Percentiles rank a stretch among this genome's conserved stretches.
Evolutionary conservation across 2,113 vertebrate genomes (phyloP).

Genomic region (Alaudala cheleensis): DNA sequence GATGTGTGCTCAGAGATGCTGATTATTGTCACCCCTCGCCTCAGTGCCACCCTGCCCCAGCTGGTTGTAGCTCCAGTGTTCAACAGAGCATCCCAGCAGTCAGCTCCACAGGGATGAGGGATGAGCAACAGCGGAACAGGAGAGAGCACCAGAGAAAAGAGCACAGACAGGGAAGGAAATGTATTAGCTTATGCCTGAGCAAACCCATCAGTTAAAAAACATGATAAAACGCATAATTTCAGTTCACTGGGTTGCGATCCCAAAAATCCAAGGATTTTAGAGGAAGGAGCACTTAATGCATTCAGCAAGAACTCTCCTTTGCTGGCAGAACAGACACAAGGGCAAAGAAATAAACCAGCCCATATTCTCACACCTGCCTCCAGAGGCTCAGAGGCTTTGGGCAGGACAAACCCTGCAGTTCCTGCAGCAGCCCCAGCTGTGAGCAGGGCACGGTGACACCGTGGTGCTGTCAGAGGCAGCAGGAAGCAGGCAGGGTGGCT

Average conservation of each 20-base stretch:
- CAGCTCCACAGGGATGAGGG: background rate
- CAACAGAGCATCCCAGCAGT: background rate
- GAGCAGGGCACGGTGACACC: background rate
- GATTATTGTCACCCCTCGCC: background rate
- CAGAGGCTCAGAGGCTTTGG: background rate
- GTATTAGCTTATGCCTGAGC: fast-evolving
- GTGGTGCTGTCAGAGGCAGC: background rate
- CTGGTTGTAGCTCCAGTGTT: background rate
- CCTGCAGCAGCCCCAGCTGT: background rate
- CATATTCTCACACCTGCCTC: background rate
- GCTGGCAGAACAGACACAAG: background rate
- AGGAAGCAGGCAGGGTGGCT: background rate
- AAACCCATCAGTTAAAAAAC: background rate
- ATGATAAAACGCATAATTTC: background rate
- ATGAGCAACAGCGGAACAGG: background rate
- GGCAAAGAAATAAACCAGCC: background rate
- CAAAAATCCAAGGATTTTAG: background rate
- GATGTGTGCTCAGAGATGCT: fast-evolving
- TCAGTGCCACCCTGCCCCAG: background rate
- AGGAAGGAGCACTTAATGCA: background rate
- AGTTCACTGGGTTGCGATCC: background rate
- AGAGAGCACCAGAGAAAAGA: background rate
- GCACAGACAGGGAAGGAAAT: background rate
- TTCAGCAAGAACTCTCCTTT: background rate
- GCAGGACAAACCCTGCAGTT: background rate